Percentiles rank a stretch among this genome's conserved stretches.
Conservation (phyloP, 2,888 invertebrate genomes). For the Lasioglossum malachurum region DNA sequence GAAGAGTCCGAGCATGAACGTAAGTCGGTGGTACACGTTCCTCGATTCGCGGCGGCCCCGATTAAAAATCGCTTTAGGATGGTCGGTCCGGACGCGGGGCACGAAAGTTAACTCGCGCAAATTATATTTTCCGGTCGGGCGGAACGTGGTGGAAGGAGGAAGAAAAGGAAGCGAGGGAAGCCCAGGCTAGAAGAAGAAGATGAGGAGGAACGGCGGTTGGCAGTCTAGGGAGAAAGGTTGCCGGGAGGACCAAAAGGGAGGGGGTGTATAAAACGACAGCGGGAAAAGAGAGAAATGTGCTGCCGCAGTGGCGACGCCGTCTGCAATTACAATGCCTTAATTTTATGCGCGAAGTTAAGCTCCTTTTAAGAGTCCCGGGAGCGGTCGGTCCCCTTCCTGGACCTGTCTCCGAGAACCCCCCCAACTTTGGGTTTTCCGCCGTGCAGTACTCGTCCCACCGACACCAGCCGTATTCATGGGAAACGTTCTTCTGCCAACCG, state of each 20-base stretch:
- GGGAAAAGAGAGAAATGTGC: slow-evolving; percentile 53
- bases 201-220: not conserved
- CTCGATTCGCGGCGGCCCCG: not conserved
- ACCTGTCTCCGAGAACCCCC: slow-evolving; percentile 11
- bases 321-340: slow-evolving; percentile 83
- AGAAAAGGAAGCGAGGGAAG: not conserved
- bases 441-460: slow-evolving; percentile 61
- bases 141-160: slow-evolving; percentile 18
- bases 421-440: slow-evolving; percentile 17
- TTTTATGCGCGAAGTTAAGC: slow-evolving; percentile 84
- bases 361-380: slow-evolving; percentile 81
- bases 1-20: too few species aligned
- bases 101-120: slow-evolving; percentile 79
- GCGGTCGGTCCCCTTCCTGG: slow-evolving; percentile 70
- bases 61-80: slow-evolving; percentile 65
- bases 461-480: slow-evolving; percentile 66
- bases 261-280: slow-evolving; percentile 15
- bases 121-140: slow-evolving; percentile 77
- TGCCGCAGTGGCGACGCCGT: slow-evolving; percentile 71
- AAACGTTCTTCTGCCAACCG: slow-evolving; percentile 58
- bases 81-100: slow-evolving; percentile 44
- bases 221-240: not conserved
- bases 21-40: not conserved
- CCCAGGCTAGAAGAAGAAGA: not conserved
- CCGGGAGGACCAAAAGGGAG: not conserved